These are phyloP conservation scores for Drosophila jambulina DNA, from an alignment of 1,140 invertebrate species.

Conservation along the genomic window DNA sequence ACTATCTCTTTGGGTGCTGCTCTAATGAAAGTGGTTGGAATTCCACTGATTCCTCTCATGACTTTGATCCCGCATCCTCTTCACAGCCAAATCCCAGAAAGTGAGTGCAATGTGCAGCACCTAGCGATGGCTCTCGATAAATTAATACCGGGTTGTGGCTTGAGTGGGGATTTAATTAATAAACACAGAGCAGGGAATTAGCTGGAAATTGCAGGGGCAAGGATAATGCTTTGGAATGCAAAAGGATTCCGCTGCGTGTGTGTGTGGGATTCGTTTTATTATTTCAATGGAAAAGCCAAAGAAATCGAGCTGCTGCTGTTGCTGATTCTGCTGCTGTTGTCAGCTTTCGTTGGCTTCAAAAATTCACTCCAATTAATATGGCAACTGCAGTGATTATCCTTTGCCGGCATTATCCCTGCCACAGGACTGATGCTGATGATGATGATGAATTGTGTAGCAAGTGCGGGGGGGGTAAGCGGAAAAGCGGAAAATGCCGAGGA, in stretches of 20 bases:
- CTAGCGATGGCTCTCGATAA: conserved; percentile 15
- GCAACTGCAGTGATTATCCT: conserved; percentile 45
- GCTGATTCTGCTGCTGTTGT: neutral
- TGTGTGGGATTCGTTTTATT: neutral
- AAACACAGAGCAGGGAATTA: conserved; percentile 3
- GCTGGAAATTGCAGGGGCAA: conserved; percentile 5
- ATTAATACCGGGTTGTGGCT: conserved; percentile 19
- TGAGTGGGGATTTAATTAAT: conserved; percentile 17
- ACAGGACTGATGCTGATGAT: conserved; percentile 22
- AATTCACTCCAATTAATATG: conserved; percentile 31
- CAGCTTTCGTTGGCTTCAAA: conserved; percentile 7
- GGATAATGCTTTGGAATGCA: neutral
- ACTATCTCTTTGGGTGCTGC: neutral
- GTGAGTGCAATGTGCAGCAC: neutral
- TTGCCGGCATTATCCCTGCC: conserved; percentile 8
- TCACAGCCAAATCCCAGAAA: neutral
- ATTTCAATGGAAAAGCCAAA: neutral
- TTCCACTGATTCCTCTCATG: neutral
- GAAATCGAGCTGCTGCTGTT: neutral
- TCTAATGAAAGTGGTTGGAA: neutral
- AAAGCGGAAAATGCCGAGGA: conserved; percentile 17
- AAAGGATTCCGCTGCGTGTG: neutral
- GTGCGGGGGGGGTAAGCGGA: neutral
- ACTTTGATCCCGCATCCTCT: neutral
- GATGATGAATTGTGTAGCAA: conserved; percentile 51